Conservation (phyloP, 2,888 invertebrate genomes). For the Abrostola triplasia region DNA sequence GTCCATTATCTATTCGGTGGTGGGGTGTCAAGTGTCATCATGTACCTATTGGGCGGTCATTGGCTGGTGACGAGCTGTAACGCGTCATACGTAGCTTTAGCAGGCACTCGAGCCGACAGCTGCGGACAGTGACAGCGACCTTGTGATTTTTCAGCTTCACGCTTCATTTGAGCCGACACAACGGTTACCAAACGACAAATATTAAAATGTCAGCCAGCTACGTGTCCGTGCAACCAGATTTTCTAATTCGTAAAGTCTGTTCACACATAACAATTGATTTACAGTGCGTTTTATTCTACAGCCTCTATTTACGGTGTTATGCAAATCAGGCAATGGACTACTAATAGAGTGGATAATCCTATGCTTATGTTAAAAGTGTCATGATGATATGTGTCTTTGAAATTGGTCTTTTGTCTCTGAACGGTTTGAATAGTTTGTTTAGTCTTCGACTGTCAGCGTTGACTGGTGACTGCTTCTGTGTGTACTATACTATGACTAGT, state of each 20-base stretch:
- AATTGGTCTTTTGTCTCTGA: slow-evolving; percentile 34
- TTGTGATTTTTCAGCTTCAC: slow-evolving; percentile 51
- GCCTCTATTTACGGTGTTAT: slow-evolving; percentile 2
- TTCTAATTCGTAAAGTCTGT: slow-evolving; percentile 24
- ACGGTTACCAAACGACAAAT: slow-evolving; percentile 27
- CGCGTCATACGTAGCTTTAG: slow-evolving; percentile 10
- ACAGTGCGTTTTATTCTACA: slow-evolving; percentile 11
- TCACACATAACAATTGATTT: neutral
- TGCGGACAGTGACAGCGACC: slow-evolving; percentile 38
- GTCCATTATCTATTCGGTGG: slow-evolving; percentile 39
- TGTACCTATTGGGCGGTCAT: slow-evolving; percentile 21
- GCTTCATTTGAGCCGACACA: slow-evolving; percentile 35
- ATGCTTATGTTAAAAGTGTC: slow-evolving; percentile 6
- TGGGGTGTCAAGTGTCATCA: slow-evolving; percentile 40
- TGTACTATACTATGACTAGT: slow-evolving; percentile 7
- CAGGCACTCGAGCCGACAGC: slow-evolving; percentile 2
- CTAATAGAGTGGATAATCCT: slow-evolving; percentile 5
- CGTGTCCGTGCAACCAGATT: slow-evolving; percentile 28
- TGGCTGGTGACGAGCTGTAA: slow-evolving; percentile 27
- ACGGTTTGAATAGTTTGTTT: slow-evolving; percentile 30
- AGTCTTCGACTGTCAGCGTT: slow-evolving; percentile 14
- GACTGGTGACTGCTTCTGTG: slow-evolving; percentile 25
- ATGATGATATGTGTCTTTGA: slow-evolving; percentile 14
- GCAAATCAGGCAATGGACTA: slow-evolving; percentile 16
- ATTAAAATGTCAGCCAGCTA: slow-evolving; percentile 23